Percentiles rank a stretch among this genome's conserved stretches.
Conservation (phyloP, 2,113 vertebrate genomes). For the Lipophrys pholis region DNA sequence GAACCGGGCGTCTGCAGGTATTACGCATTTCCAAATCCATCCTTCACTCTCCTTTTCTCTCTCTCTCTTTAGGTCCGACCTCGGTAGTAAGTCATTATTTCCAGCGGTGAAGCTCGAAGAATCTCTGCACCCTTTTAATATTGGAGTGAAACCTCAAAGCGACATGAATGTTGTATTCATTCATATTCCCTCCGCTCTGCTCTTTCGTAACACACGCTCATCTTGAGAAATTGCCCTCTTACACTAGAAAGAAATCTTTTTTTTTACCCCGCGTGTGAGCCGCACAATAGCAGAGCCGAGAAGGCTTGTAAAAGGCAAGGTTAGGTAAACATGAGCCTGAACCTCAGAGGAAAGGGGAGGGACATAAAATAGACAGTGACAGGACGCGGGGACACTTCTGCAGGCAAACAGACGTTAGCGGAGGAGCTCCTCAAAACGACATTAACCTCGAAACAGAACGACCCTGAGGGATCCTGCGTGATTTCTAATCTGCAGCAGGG, state of each 20-base stretch:
- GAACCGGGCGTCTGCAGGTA: constrained; percentile 36
- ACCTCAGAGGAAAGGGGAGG: background rate
- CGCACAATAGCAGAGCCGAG: constrained; percentile 20
- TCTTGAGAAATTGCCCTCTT: constrained; percentile 42
- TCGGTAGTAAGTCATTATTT: constrained; percentile 60
- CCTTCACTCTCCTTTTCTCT: constrained; percentile 22
- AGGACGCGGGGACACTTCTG: background rate
- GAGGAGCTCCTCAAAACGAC: constrained; percentile 24
- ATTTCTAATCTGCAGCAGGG: constrained; percentile 30
- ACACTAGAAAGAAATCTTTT: constrained; percentile 3
- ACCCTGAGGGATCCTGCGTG: constrained; percentile 12
- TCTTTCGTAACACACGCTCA: constrained; percentile 37
- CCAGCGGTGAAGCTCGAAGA: constrained; percentile 37
- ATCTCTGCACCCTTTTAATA: constrained; percentile 62
- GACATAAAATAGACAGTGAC: background rate
- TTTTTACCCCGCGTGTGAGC: background rate
- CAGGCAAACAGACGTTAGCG: constrained; percentile 27
- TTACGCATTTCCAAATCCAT: constrained; percentile 20
- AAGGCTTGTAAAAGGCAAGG: constrained; percentile 10
- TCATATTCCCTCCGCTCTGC: constrained; percentile 15
- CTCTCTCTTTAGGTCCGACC: constrained; percentile 41
- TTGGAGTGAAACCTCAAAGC: constrained; percentile 55
- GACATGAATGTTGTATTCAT: constrained; percentile 56
- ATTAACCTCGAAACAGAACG: constrained; percentile 41
- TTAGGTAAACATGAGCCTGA: constrained; percentile 37